phyloP scores from a whole-genome alignment of 2,888 invertebrate genomes.

The Nowickia ferox region DNA sequence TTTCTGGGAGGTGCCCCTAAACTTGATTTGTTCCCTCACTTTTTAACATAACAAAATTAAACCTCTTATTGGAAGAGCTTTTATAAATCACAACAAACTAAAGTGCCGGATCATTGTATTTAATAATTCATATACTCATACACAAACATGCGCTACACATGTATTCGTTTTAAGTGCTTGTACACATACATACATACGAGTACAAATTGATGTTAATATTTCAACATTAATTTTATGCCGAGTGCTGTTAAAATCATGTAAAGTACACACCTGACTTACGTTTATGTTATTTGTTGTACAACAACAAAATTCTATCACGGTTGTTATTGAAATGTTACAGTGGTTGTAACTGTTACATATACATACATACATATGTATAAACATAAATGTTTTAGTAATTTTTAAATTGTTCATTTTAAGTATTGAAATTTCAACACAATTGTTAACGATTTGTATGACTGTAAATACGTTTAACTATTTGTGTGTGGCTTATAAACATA shows the following conservation, averaged over 20 bases:
- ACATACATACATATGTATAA: no score
- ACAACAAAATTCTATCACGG: background rate
- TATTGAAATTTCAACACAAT: no score
- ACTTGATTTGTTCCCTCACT: no score
- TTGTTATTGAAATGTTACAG: constrained; percentile 10
- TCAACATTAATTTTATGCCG: background rate
- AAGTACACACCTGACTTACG: background rate
- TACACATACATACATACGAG: background rate
- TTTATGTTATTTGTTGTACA: background rate
- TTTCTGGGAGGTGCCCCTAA: no score
- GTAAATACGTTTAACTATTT: no score
- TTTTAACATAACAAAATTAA: background rate
- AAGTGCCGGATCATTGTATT: no score
- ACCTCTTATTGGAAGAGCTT: background rate
- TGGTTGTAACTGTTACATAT: background rate
- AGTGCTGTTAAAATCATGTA: background rate
- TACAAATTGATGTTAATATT: background rate
- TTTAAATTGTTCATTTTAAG: no score
- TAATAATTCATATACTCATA: background rate
- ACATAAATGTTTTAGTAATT: no score
- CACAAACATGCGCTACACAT: background rate
- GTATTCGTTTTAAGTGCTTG: background rate
- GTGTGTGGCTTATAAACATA: no score
- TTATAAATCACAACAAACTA: no score
- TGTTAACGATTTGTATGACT: no score